Conservation (phyloP, 2,113 vertebrate genomes). For the Pygoscelis adeliae region DNA sequence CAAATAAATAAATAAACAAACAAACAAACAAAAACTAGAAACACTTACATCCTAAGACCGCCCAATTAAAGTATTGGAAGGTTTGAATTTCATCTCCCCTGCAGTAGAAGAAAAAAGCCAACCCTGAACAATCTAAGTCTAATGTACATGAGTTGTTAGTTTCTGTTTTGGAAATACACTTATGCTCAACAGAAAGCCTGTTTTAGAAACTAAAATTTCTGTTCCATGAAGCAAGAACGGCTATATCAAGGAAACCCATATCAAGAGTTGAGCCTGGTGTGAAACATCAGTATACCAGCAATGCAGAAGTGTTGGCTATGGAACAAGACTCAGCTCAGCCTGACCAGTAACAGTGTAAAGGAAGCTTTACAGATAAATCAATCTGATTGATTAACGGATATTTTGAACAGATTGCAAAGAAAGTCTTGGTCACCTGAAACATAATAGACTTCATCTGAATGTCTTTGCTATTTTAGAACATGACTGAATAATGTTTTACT, state of each 20-base stretch:
- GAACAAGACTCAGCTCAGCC: neutral
- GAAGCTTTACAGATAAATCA: neutral
- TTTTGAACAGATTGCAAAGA: neutral
- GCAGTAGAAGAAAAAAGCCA: neutral
- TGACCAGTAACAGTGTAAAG: neutral
- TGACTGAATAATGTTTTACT: neutral
- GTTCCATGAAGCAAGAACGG: neutral
- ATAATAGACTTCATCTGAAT: neutral
- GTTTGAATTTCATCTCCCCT: neutral
- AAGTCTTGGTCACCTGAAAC: neutral
- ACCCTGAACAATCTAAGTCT: neutral
- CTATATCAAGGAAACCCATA: neutral
- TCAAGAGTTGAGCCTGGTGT: neutral
- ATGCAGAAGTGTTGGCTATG: neutral
- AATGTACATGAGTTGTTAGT: neutral
- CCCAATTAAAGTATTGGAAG: neutral
- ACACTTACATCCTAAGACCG: accelerated
- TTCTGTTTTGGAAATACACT: neutral
- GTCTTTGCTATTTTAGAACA: neutral
- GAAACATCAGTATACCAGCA: neutral
- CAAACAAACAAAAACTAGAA: neutral
- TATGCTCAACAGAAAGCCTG: neutral
- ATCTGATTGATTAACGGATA: neutral
- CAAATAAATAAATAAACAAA: neutral
- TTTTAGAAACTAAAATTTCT: neutral